Conservation (phyloP, 1,140 invertebrate genomes). For the Lithobius niger region DNA sequence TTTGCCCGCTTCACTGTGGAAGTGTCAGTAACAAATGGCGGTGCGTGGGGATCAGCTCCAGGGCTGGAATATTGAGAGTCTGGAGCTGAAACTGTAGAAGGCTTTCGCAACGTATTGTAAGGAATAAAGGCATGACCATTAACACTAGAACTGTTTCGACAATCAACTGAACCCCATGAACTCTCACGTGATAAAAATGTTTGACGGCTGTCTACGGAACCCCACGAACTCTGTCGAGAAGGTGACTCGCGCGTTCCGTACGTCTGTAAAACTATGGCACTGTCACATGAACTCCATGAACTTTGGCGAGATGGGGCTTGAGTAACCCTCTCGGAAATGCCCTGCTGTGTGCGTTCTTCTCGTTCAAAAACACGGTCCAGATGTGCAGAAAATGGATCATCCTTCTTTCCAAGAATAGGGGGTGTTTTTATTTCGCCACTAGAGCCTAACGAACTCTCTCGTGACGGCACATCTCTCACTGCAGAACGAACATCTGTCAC, state of each 20-base stretch:
- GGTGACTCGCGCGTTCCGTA: conserved; percentile 34
- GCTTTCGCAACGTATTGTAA: conserved; percentile 11
- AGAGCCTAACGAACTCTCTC: not conserved
- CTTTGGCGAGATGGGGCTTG: conserved; percentile 47
- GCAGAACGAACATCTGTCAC: too few species aligned
- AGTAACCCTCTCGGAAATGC: conserved; percentile 1
- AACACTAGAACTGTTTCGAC: conserved; percentile 10
- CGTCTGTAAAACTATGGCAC: conserved; percentile 14
- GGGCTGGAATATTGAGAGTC: conserved; percentile 11
- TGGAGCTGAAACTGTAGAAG: conserved; percentile 12
- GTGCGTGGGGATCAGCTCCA: conserved; percentile 6
- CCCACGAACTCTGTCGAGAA: conserved; percentile 65
- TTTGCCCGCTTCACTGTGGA: conserved; percentile 23
- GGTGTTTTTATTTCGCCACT: not conserved
- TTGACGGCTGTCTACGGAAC: conserved; percentile 45
- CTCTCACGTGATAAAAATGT: conserved; percentile 49
- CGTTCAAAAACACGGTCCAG: conserved; percentile 55
- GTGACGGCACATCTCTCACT: too few species aligned
- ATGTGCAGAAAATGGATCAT: conserved; percentile 54
- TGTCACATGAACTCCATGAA: conserved; percentile 64
- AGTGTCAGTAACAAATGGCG: conserved; percentile 23
- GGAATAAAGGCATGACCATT: too few species aligned
- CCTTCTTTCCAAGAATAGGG: conserved; percentile 20
- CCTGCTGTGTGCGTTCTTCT: conserved; percentile 45
- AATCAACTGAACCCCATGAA: conserved; percentile 59